These are phyloP conservation scores for Ectemnius lituratus DNA, from an alignment of 2,888 invertebrate species.

Conservation along the genomic window DNA sequence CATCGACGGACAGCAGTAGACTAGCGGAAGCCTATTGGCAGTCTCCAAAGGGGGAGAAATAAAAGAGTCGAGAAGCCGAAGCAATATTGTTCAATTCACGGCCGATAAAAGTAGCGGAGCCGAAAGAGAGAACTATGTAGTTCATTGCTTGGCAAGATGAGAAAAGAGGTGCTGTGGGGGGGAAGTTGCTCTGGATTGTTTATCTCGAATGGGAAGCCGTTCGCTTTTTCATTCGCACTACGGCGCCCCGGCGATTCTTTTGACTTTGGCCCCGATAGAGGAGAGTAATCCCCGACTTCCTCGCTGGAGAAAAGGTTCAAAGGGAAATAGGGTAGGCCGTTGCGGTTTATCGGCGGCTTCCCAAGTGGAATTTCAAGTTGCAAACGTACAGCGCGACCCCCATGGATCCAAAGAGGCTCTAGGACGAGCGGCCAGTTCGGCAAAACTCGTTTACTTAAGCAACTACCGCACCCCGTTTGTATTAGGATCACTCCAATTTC, in stretches of 20 bases:
- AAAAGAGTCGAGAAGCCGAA: constrained; percentile 29
- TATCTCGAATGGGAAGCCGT: constrained; percentile 1
- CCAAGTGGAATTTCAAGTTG: constrained; percentile 43
- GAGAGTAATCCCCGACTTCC: constrained; percentile 10
- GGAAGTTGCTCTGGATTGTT: constrained; percentile 26
- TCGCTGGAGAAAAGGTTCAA: constrained; percentile 30
- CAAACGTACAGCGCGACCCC: constrained; percentile 29
- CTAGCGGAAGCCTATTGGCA: constrained; percentile 26
- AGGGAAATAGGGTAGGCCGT: constrained; percentile 35
- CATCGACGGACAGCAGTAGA: neutral
- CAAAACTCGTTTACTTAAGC: constrained; percentile 55
- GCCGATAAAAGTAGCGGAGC: constrained; percentile 27
- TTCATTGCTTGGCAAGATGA: neutral
- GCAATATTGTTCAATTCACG: constrained; percentile 42
- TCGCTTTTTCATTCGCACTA: constrained; percentile 1
- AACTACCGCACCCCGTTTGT: constrained; percentile 39
- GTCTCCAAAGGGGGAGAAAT: constrained; percentile 24
- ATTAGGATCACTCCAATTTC: constrained; percentile 46
- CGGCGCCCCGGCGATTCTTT: neutral
- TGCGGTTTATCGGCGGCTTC: constrained; percentile 48
- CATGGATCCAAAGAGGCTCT: constrained; percentile 1
- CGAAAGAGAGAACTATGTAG: neutral
- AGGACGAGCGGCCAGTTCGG: constrained; percentile 25
- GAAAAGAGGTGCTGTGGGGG: neutral
- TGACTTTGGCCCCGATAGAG: neutral